These are phyloP conservation scores for Anhinga rufa DNA, from an alignment of 2,113 vertebrate species.

Conservation along the genomic window DNA sequence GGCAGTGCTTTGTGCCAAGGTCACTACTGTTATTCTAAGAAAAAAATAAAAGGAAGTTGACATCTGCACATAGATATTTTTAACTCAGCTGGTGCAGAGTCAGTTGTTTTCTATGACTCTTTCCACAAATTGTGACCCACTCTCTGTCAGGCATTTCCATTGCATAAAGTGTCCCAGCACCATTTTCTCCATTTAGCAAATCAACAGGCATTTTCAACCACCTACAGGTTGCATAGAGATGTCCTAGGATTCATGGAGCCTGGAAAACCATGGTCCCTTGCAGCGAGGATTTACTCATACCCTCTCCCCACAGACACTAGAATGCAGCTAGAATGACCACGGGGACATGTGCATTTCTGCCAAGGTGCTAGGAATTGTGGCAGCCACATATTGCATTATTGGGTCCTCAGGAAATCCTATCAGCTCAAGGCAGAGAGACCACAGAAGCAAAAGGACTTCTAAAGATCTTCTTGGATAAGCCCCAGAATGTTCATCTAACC, in stretches of 20 bases:
- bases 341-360: neutral
- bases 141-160: neutral
- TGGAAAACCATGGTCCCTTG: neutral
- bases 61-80: neutral
- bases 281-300: neutral
- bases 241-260: neutral
- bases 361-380: neutral
- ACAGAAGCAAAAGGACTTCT: neutral
- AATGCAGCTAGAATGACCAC: neutral
- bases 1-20: constrained; percentile 43
- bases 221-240: neutral
- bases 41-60: neutral
- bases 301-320: neutral
- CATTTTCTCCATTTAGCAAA: neutral
- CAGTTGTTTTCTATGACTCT: neutral
- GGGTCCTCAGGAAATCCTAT: neutral
- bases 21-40: constrained; percentile 1
- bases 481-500: neutral
- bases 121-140: neutral
- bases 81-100: neutral
- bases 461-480: neutral
- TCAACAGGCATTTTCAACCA: neutral
- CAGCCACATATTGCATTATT: neutral
- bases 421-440: neutral
- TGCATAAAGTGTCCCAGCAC: neutral